These are phyloP conservation scores for Anguilla pacifica DNA, from an alignment of 2,797 vertebrate genomes.

Conservation along the genomic window DNA sequence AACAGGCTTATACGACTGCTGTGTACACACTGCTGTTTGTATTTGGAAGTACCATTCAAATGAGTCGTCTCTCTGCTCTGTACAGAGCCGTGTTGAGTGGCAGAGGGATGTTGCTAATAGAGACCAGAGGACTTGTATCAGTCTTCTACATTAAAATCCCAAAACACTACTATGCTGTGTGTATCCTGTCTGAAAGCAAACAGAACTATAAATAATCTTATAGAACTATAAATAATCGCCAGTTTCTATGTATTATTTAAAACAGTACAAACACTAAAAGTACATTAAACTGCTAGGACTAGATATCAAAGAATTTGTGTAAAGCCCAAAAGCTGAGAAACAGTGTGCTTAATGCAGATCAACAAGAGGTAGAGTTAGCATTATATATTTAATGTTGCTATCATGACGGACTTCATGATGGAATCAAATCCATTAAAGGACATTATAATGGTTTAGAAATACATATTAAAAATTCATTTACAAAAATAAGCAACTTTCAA, in stretches of 20 bases:
- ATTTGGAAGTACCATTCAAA: conserved; percentile 10
- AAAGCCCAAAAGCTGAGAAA: conserved; percentile 50
- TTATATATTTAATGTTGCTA: conserved; percentile 65
- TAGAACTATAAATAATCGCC: neutral
- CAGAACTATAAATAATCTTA: neutral
- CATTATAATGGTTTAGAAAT: conserved; percentile 70
- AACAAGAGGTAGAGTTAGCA: conserved; percentile 72
- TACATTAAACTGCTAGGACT: neutral
- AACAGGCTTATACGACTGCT: neutral
- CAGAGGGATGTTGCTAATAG: conserved; percentile 30
- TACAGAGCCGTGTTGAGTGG: conserved; percentile 19
- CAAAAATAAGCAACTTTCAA: conserved; percentile 32
- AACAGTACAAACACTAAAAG: neutral
- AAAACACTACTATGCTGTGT: neutral
- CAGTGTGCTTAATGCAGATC: conserved; percentile 58
- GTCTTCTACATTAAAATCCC: neutral
- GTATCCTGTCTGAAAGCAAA: neutral
- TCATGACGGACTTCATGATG: conserved; percentile 40
- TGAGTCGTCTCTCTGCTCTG: conserved; percentile 19
- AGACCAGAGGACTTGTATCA: conserved; percentile 10
- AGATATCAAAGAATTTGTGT: conserved; percentile 8
- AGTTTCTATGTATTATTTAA: neutral
- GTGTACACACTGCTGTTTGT: neutral
- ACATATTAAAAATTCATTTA: conserved; percentile 66
- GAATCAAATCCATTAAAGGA: conserved; percentile 63